A percentile compares a stretch with the other conserved stretches of the same genome.
Evolutionary conservation across 2,113 vertebrate genomes (phyloP).

Genomic region (Sceloporus undulatus): DNA sequence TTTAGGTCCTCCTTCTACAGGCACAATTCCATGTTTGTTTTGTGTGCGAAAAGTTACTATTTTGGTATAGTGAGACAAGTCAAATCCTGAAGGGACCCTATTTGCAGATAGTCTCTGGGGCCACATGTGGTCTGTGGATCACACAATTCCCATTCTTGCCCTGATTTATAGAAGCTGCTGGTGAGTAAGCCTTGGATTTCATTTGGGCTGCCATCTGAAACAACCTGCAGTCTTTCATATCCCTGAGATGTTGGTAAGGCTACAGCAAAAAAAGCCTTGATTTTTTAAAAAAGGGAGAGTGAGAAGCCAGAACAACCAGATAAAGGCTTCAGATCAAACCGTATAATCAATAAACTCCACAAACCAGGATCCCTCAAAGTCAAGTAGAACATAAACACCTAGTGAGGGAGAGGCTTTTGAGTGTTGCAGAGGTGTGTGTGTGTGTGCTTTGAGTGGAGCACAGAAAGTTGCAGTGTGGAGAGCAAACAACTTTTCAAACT

Average conservation of each 20-base stretch:
- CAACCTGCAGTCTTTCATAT: neutral
- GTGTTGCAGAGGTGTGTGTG: neutral
- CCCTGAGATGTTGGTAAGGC: constrained; percentile 21
- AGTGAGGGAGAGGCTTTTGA: constrained; percentile 28
- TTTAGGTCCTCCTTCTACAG: too few species aligned
- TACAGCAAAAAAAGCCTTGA: constrained; percentile 2
- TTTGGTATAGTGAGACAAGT: too few species aligned
- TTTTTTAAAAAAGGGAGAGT: too few species aligned
- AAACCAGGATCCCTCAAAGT: constrained; percentile 48
- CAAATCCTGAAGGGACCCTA: too few species aligned
- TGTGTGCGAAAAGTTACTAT: too few species aligned
- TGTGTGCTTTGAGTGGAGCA: constrained; percentile 48
- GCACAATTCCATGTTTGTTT: too few species aligned
- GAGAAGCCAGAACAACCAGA: neutral
- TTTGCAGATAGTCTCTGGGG: too few species aligned
- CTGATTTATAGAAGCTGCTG: too few species aligned
- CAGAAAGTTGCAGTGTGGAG: constrained; percentile 48
- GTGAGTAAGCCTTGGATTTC: too few species aligned
- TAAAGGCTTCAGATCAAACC: constrained; percentile 60
- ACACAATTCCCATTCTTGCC: too few species aligned
- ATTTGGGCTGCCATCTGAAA: neutral
- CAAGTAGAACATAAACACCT: constrained; percentile 55
- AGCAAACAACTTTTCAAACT: constrained; percentile 58
- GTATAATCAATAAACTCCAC: constrained; percentile 66
- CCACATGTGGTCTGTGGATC: too few species aligned